Base-by-base conservation (phyloP, 2,113 vertebrate genomes). In the Peromyscus maniculatus region DNA sequence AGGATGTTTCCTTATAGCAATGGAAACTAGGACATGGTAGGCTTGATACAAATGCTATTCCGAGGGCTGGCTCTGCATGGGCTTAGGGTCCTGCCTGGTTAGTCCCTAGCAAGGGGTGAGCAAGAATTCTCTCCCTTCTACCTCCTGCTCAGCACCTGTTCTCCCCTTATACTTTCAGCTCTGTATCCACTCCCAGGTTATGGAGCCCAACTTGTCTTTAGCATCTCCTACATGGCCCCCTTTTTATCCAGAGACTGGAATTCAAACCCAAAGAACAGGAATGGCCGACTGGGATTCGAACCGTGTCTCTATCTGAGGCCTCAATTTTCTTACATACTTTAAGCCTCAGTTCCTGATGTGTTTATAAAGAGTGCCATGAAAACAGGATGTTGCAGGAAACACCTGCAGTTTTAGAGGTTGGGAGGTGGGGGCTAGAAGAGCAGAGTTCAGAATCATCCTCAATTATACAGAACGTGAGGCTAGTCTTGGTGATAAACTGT, bases 61-160 rank as follows among this genome's bases (percentile, higher is more conserved):
- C 26, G 13, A 52, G 36, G 33, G 31, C 39, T 64, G 43, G 39
- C 31, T 72, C 55, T 19, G 0, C 19, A 26, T 26, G 7, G 3
- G 5, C 3, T 16, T 71, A 52, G 6, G 3, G 36, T 19, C 7
- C 57, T 1, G 0, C 2, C 15, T 36, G 49, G 17, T 22, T 4
- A 33, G 22, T 49, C 1, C 16, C 46, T 10, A 71, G 26, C 0
- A 49, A 55, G 36, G 8, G 15, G 8, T 9, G 46, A 52, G 22
- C 12, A n/a, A 17, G 1, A 0, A 5, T 16, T 55, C 33, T n/a
- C 33, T 16, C 15, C 21, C 12, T 83, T 55, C 4, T 24, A 11
- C 39, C 21, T 15, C 7, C 71, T 66, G 12, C 5, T 26, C 36
- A 36, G 57, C 13, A 67, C 17, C 24, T 10, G 8, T 49, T 33